A percentile compares a stretch with the other conserved stretches of the same genome.
phyloP scores from a whole-genome alignment of 2,113 vertebrate genomes.

The Pica pica region DNA sequence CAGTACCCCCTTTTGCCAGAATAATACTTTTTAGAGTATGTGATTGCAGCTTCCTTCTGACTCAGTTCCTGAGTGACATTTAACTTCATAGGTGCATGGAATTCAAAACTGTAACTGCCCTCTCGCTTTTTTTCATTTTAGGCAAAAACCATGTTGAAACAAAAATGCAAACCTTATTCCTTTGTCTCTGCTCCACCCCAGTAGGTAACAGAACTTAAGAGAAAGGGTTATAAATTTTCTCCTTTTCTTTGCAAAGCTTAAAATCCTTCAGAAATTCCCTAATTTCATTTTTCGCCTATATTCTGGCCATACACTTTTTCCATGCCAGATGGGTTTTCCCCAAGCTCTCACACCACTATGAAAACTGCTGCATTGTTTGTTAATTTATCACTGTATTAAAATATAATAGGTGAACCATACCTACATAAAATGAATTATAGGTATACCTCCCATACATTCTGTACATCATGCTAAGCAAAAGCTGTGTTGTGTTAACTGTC shows the following conservation, averaged over 20 bases:
- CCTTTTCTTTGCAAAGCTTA: slow-evolving; percentile 21
- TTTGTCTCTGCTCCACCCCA: not conserved
- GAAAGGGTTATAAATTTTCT: not conserved
- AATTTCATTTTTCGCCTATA: slow-evolving; percentile 27
- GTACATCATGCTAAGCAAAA: slow-evolving; percentile 74
- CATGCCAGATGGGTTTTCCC: slow-evolving; percentile 70
- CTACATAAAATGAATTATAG: slow-evolving; percentile 65
- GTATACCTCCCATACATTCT: slow-evolving; percentile 62
- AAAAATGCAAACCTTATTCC: not conserved
- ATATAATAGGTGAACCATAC: slow-evolving; percentile 64
- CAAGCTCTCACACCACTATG: slow-evolving; percentile 54
- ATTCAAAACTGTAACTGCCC: not conserved
- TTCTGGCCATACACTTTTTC: slow-evolving; percentile 18
- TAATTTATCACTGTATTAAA: slow-evolving; percentile 74
- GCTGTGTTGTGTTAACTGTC: slow-evolving; percentile 76
- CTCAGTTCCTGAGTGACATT: not conserved
- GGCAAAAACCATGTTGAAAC: not conserved
- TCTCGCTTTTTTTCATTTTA: not conserved
- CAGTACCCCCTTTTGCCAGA: not conserved
- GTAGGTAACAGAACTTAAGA: not conserved
- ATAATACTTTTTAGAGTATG: rapidly evolving
- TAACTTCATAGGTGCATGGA: rapidly evolving
- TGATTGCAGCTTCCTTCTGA: not conserved
- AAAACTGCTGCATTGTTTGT: slow-evolving; percentile 67
- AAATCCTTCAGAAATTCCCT: slow-evolving; percentile 53